Base-by-base conservation (phyloP, 2,888 invertebrate genomes). In the Meghimatium bilineatum region DNA sequence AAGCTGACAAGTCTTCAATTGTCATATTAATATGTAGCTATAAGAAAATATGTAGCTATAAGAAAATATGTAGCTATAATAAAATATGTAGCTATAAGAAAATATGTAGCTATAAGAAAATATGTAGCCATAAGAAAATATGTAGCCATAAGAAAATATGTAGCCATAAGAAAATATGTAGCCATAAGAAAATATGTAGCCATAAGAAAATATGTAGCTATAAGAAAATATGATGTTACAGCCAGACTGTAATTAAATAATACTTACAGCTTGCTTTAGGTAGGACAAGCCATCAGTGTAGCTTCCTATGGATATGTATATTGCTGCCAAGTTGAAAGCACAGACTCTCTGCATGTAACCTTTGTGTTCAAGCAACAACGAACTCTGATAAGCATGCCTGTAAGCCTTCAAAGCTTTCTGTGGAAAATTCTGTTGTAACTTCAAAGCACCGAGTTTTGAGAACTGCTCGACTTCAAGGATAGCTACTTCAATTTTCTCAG, bases 281-380 rank as follows among this genome's bases (percentile, higher is more conserved):
- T 88, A 86, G 60, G 86, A 86, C 44, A 92, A 80, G 29, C 92
- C 92, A 20, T 85, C 85, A 52, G 60, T 66, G 63, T 49, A 79
- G 26, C 89, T 78, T 6, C 88, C 87, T 0, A 84, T 72, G 20
- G 89, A 90, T 36, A 93, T 89, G 77, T 89, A 88, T 20, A 89
- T 89, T 49, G 92, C 92, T 26, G 92, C 92, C 38, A 93, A 87
- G 85, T 93, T 93, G 81, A 92, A 90, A 12, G 92, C 91, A 89
- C 92, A 91, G 20, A 88, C 88, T 81, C 91, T 67, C 34, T 80
- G 84, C 67, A 84, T 84, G 44, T 84, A 84, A 17, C 77, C 77
- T 69, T 80, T 66, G 10, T 60, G 60, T 26, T 80, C 80, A 23
- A 84, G 69, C 26, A 76, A 20, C 66, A 66, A 63, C 8, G 80